phyloP scores from a whole-genome alignment of 2,113 vertebrate species.

The Romanogobio albipinnatus region DNA sequence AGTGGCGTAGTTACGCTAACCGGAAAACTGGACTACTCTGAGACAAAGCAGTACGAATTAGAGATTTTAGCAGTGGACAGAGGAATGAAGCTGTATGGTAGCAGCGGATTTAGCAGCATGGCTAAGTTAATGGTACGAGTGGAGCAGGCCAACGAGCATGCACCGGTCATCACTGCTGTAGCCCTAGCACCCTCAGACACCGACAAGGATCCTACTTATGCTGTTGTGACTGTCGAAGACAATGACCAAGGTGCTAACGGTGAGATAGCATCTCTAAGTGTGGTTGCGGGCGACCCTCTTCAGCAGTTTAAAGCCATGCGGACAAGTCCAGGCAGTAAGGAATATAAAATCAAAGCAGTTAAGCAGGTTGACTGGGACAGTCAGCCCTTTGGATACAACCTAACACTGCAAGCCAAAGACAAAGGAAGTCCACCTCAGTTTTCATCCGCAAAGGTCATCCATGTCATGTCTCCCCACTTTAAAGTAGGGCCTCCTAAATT shows the following conservation, averaged over 20 bases:
- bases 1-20: conserved; percentile 91
- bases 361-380: conserved; percentile 88
- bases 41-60: conserved; percentile 86
- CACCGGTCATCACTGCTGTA: conserved; percentile 85
- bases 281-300: conserved; percentile 90
- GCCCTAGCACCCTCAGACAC: conserved; percentile 80
- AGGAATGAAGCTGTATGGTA: conserved; percentile 94
- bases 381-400: conserved; percentile 92
- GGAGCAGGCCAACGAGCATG: conserved; percentile 90
- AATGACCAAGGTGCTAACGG: conserved; percentile 88
- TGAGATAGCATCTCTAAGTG: conserved; percentile 90
- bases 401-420: conserved; percentile 96
- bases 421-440: conserved; percentile 91
- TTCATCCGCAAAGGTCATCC: conserved; percentile 89
- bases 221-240: conserved; percentile 89
- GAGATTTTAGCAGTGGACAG: conserved; percentile 96
- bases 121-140: conserved; percentile 88
- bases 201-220: conserved; percentile 87
- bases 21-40: conserved; percentile 85
- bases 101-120: conserved; percentile 96
- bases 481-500: conserved; percentile 86
- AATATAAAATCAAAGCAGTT: conserved; percentile 90
- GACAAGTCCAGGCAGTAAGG: conserved; percentile 88
- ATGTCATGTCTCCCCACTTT: conserved; percentile 85
- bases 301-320: conserved; percentile 90